Conservation (phyloP, 2,888 invertebrate genomes). For the Drosophila mayaguana region DNA sequence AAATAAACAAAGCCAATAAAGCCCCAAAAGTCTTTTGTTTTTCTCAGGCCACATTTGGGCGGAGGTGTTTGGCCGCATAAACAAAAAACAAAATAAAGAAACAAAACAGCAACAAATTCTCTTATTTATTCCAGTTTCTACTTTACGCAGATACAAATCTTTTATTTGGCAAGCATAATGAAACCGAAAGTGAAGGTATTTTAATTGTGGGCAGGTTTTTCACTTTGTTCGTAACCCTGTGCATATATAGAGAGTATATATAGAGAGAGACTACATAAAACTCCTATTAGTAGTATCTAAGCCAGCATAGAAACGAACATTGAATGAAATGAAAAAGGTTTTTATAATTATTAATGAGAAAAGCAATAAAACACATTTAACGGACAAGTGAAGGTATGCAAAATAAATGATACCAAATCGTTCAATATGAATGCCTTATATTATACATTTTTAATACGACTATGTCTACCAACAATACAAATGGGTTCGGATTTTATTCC, state of each 20-base stretch:
- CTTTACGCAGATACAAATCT: constrained; percentile 61
- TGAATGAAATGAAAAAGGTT: constrained; percentile 13
- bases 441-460: not conserved
- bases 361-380: not conserved
- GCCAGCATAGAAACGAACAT: constrained; percentile 28
- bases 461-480: not conserved
- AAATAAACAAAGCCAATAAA: constrained; percentile 63
- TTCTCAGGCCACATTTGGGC: constrained; percentile 63
- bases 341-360: constrained; percentile 4
- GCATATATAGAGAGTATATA: not conserved
- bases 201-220: constrained; percentile 69
- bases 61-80: constrained; percentile 61
- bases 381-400: not conserved
- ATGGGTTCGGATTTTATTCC: not conserved
- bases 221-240: constrained; percentile 24
- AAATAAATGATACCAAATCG: not conserved
- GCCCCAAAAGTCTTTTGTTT: constrained; percentile 57
- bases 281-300: not conserved
- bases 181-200: constrained; percentile 72
- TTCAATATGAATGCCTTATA: not conserved
- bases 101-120: constrained; percentile 54
- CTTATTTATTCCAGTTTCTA: constrained; percentile 63
- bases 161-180: constrained; percentile 63
- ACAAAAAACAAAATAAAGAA: constrained; percentile 19
- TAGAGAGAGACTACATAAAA: not conserved